A percentile compares a stretch with the other conserved stretches of the same genome.
These are phyloP conservation scores for Polyommatus iphigenia DNA, from an alignment of 2,888 invertebrate species.

Conservation along the genomic window DNA sequence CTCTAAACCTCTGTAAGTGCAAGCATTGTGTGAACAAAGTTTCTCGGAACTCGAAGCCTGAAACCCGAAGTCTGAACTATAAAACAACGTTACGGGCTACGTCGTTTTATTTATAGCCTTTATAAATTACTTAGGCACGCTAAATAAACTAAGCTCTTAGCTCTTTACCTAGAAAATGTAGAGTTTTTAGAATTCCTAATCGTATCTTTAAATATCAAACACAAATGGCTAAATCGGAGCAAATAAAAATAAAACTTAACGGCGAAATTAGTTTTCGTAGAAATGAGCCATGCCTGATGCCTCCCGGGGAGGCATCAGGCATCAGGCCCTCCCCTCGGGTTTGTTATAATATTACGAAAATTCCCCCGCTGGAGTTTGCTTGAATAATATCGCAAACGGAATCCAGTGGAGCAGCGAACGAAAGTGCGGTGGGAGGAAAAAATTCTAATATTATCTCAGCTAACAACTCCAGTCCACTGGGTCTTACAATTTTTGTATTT, in stretches of 20 bases:
- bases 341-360: not conserved
- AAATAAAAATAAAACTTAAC: not conserved
- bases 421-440: conserved; percentile 14
- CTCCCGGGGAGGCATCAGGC: too few species aligned
- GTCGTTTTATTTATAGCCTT: not conserved
- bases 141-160: not conserved
- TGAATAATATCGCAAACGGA: not conserved
- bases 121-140: conserved; percentile 8
- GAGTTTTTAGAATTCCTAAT: not conserved
- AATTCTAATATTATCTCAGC: not conserved
- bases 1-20: conserved; percentile 12
- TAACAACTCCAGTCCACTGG: not conserved
- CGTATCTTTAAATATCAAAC: not conserved
- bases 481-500: conserved; percentile 8
- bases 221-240: not conserved
- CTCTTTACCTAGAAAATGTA: not conserved
- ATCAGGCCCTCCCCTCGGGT: too few species aligned
- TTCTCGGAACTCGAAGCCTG: not conserved
- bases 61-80: not conserved
- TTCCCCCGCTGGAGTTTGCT: not conserved
- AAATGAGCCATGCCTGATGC: not conserved
- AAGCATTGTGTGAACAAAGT: not conserved
- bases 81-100: not conserved
- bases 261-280: not conserved
- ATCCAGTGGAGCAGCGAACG: not conserved